A percentile compares a stretch with the other conserved stretches of the same genome.
Evolutionary conservation across 2,888 invertebrate genomes (phyloP).

Genomic region (Carterocephalus palaemon): DNA sequence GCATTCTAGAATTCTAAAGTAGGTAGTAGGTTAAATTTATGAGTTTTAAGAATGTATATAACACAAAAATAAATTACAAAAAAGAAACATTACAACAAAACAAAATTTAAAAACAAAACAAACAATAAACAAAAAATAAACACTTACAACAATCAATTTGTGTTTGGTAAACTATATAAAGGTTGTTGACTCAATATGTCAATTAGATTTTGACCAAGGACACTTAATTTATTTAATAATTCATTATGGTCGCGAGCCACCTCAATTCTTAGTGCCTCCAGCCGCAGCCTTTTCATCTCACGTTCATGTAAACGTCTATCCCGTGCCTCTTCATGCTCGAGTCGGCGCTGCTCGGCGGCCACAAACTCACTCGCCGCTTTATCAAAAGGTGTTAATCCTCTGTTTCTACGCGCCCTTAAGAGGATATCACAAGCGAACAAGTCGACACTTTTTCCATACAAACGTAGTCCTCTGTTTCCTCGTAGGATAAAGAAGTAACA

Average conservation of each 20-base stretch:
- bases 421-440: too few species aligned
- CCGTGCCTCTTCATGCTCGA: neutral
- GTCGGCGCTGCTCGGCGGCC: constrained; percentile 1
- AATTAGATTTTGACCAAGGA: neutral
- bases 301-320: neutral
- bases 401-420: neutral
- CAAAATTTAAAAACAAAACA: too few species aligned
- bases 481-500: too few species aligned
- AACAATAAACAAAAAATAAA: too few species aligned
- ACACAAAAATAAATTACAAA: too few species aligned
- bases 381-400: constrained; percentile 1
- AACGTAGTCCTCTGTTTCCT: too few species aligned
- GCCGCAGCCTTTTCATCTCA: neutral
- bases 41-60: too few species aligned
- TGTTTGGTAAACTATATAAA: neutral
- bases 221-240: neutral
- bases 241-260: neutral
- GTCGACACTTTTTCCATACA: too few species aligned
- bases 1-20: too few species aligned
- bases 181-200: neutral
- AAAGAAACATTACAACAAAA: too few species aligned
- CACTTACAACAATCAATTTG: too few species aligned
- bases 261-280: neutral
- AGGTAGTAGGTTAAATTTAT: too few species aligned
- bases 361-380: neutral